These are phyloP conservation scores for Drosophila anomelani DNA, from an alignment of 2,888 invertebrate species.

Conservation along the genomic window DNA sequence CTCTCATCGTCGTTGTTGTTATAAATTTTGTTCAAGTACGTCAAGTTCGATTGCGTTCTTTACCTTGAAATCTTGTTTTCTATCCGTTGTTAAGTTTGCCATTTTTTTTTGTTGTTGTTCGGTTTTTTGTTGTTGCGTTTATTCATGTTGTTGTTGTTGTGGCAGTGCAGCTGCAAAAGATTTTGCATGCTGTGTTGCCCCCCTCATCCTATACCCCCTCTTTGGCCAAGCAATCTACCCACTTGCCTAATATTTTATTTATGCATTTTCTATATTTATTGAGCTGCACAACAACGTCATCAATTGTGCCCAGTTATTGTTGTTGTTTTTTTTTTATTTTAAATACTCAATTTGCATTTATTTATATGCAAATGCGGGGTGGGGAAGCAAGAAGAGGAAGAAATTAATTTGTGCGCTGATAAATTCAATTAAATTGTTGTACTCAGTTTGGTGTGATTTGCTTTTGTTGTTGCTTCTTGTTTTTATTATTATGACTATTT, in stretches of 20 bases:
- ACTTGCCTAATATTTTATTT: conserved; percentile 72
- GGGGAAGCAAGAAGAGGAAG: conserved; percentile 4
- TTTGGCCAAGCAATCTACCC: neutral
- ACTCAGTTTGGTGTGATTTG: conserved; percentile 55
- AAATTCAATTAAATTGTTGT: conserved; percentile 75
- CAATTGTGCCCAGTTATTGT: conserved; percentile 52
- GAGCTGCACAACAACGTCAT: conserved; percentile 67
- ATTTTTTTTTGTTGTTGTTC: conserved; percentile 46
- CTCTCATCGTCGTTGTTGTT: conserved; percentile 50
- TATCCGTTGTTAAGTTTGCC: conserved; percentile 75
- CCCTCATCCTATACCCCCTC: conserved; percentile 10
- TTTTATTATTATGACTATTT: conserved; percentile 30
- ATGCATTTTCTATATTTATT: conserved; percentile 73
- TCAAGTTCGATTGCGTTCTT: conserved; percentile 81
- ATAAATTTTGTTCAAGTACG: conserved; percentile 79
- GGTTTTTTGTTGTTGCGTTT: conserved; percentile 31
- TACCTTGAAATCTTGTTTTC: conserved; percentile 81
- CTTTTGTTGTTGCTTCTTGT: conserved; percentile 46
- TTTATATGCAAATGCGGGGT: conserved; percentile 52
- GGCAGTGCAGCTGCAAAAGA: conserved; percentile 71
- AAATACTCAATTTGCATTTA: conserved; percentile 76
- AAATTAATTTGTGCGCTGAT: conserved; percentile 73
- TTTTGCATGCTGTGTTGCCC: conserved; percentile 66
- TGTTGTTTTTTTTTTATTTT: conserved; percentile 58
- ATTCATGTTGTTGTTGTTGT: conserved; percentile 33